These are phyloP conservation scores for Drosophila tanythrix DNA, from an alignment of 2,888 invertebrate genomes.

Conservation along the genomic window DNA sequence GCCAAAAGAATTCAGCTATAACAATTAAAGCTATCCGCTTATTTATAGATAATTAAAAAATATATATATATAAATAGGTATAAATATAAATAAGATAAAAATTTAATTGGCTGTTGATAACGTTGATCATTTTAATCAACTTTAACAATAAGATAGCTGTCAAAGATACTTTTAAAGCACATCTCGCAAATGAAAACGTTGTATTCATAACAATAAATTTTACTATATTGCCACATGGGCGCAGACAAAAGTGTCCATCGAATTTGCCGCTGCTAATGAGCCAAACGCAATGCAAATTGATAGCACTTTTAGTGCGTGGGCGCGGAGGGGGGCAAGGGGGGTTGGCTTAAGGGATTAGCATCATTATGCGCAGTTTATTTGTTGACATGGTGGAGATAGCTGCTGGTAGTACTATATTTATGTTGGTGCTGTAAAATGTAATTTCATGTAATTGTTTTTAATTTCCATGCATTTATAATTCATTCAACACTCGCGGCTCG, in stretches of 20 bases:
- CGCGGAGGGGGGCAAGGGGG: not conserved
- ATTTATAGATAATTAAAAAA: conserved; percentile 11
- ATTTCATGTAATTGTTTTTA: conserved; percentile 75
- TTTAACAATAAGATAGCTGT: not conserved
- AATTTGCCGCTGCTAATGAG: conserved; percentile 69
- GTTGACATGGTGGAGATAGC: conserved; percentile 24
- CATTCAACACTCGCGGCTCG: conserved; percentile 53
- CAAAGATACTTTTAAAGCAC: conserved; percentile 7
- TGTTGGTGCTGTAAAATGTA: conserved; percentile 55
- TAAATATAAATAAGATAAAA: conserved; percentile 20
- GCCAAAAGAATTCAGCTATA: not conserved
- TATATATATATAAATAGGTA: not conserved
- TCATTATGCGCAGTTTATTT: conserved; percentile 76
- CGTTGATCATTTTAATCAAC: conserved; percentile 2
- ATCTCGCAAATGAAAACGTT: conserved; percentile 30
- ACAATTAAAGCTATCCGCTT: not conserved
- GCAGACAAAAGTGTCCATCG: conserved; percentile 55
- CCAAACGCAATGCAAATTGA: conserved; percentile 74
- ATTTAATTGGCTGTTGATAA: conserved; percentile 15
- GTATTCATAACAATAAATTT: conserved; percentile 53
- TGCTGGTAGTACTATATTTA: conserved; percentile 15
- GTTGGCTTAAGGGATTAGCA: conserved; percentile 75
- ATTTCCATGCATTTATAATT: conserved; percentile 75
- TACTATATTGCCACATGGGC: conserved; percentile 48
- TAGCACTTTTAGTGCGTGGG: conserved; percentile 58